These are phyloP conservation scores for Sinentomon sp. DNA, from an alignment of 2,888 invertebrate genomes.

Conservation along the genomic window DNA sequence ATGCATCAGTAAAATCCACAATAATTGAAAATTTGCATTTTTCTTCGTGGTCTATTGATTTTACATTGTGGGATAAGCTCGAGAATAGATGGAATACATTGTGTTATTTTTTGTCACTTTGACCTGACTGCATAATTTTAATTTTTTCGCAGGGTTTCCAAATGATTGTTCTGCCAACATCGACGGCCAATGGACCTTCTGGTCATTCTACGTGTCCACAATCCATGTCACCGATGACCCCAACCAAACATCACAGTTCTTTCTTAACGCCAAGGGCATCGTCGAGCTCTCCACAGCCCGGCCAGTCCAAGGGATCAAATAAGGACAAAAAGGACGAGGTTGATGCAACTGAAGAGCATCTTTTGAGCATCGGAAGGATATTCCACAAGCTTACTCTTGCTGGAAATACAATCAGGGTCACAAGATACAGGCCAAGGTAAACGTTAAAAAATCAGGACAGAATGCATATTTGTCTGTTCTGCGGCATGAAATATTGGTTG, in stretches of 20 bases:
- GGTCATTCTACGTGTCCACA: slow-evolving; percentile 15
- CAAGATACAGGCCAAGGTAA: slow-evolving; percentile 73
- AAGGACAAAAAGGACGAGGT: slow-evolving; percentile 18
- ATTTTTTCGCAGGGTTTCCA: slow-evolving; percentile 43
- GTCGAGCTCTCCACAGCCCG: neutral
- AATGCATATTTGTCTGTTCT: too few species aligned
- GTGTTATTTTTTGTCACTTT: too few species aligned
- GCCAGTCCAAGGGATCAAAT: neutral
- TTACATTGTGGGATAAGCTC: too few species aligned
- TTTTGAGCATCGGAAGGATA: slow-evolving; percentile 74
- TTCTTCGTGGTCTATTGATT: too few species aligned
- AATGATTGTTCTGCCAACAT: slow-evolving; percentile 33
- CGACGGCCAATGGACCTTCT: slow-evolving; percentile 16
- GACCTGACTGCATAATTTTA: too few species aligned
- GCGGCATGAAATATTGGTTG: too few species aligned
- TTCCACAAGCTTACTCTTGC: slow-evolving; percentile 70
- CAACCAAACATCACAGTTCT: slow-evolving; percentile 16
- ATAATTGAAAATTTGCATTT: too few species aligned
- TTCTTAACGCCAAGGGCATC: slow-evolving; percentile 7
- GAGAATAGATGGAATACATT: too few species aligned
- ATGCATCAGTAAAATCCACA: too few species aligned
- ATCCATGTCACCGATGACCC: slow-evolving; percentile 13
- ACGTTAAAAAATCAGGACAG: too few species aligned
- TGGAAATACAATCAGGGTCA: slow-evolving; percentile 74
- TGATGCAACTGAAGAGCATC: slow-evolving; percentile 38